Base-by-base conservation (phyloP, 2,113 vertebrate genomes). In the Petromus typicus region DNA sequence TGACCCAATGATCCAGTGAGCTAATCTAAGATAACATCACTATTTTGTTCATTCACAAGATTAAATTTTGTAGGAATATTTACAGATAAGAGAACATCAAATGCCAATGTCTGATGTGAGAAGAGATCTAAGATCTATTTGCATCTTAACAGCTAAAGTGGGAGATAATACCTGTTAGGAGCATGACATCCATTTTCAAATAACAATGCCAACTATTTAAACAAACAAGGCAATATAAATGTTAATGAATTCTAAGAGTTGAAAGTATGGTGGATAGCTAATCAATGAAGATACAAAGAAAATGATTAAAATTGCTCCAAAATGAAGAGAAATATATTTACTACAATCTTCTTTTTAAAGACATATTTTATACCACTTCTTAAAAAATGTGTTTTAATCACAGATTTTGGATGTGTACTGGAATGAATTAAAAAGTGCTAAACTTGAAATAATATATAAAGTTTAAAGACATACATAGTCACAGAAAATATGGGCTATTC, bases 11-110 rank as follows among this genome's bases (percentile, higher is more conserved):
- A 57, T 69, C 6, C 22, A 59, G 20, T 43, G 32, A 64, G 51
- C 86, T 86, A 80, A 78, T 85, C 16, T 89, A 89, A 86, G 89
- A 96, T 94, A 78, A 51, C 5, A 93, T 86, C 73, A 69, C 75
- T 92, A 94, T 88, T 90, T 88, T 93, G 20, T 89, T 91, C 63
- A 56, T 59, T 91, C 51, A 93, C 9, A 79, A 32, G 56, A 91
- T 95, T 93, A 96, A 23, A 86, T 61, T 79, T 93, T 78, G 69
- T 34, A 69, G n/a, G 27, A 91, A 79, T 90, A 66, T 85, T 93
- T 91, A 87, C 20, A 93, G 54, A 91, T 23, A 84, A 45, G 18
- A 84, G 61, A 1, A 6, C 6, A 91, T 87, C 12, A 78, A 94
- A 89, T 54, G 40, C 83, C 84, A 90, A 71, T 71, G 32, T 90